Evolutionary conservation across 2,113 vertebrate species (phyloP).

Genomic region (Mobula birostris): DNA sequence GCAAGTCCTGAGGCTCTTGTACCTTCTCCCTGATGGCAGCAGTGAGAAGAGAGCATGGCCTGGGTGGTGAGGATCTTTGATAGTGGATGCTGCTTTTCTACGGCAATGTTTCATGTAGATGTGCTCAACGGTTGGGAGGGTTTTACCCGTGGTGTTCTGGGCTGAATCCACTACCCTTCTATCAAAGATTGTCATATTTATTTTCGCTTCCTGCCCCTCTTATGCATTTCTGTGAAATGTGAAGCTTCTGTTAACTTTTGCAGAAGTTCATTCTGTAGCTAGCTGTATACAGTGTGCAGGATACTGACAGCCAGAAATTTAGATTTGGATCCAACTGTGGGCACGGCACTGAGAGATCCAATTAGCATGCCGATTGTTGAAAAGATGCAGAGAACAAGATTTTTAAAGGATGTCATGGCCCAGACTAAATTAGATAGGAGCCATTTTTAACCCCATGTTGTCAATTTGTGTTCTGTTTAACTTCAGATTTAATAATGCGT

Average conservation of each 20-base stretch:
- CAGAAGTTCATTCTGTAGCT: neutral
- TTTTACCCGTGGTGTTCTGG: too few relatives aligned
- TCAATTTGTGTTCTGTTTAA: neutral
- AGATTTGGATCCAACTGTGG: slow-evolving; percentile 20
- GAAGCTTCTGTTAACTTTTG: neutral
- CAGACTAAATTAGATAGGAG: neutral
- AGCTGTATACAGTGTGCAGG: neutral
- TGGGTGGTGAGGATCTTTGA: too few relatives aligned
- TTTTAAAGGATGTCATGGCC: neutral
- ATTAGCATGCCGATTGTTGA: neutral
- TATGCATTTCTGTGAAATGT: neutral
- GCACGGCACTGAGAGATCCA: neutral
- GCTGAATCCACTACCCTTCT: neutral
- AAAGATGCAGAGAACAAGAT: neutral
- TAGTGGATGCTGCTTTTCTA: too few relatives aligned
- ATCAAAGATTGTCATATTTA: neutral
- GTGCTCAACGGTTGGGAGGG: too few relatives aligned
- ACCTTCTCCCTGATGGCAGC: too few relatives aligned
- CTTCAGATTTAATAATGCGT: neutral
- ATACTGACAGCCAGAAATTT: neutral
- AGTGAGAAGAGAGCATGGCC: too few relatives aligned
- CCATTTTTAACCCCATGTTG: neutral
- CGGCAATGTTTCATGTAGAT: too few relatives aligned
- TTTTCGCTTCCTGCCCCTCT: neutral
- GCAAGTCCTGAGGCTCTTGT: too few relatives aligned